Conservation (phyloP, 1,140 invertebrate genomes). For the Druon quercuslanigerum region DNA sequence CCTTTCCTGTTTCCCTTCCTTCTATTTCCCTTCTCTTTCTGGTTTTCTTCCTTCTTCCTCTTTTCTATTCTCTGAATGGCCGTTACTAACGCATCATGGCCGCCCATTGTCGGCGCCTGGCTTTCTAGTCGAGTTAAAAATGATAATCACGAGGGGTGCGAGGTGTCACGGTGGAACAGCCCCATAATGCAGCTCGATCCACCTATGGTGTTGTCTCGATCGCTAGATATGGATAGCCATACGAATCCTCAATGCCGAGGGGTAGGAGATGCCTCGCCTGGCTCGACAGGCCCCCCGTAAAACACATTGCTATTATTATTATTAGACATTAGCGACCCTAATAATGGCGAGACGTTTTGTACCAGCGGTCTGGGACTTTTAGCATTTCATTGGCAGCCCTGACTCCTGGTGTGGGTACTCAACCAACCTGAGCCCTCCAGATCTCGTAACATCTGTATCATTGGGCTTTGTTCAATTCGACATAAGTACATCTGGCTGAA, state of each 20-base stretch:
- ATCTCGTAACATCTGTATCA: slow-evolving; percentile 71
- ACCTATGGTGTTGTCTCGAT: slow-evolving; percentile 53
- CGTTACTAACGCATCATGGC: slow-evolving; percentile 70
- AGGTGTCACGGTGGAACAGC: slow-evolving; percentile 70
- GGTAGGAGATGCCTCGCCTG: slow-evolving; percentile 4
- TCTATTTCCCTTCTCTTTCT: slow-evolving; percentile 21
- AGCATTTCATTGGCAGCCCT: slow-evolving; percentile 22
- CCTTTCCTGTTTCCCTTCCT: not conserved
- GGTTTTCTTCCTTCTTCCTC: slow-evolving; percentile 51
- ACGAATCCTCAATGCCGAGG: not conserved
- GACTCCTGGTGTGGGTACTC: slow-evolving; percentile 29
- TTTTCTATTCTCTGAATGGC: slow-evolving; percentile 62
- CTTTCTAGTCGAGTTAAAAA: slow-evolving; percentile 66
- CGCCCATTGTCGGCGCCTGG: slow-evolving; percentile 65
- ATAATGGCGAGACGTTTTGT: slow-evolving; percentile 59
- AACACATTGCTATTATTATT: slow-evolving; percentile 54
- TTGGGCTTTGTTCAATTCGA: slow-evolving; percentile 60
- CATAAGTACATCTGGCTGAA: slow-evolving; percentile 62
- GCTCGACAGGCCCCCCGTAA: slow-evolving; percentile 38
- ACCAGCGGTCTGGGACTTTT: slow-evolving; percentile 38
- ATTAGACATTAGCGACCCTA: slow-evolving; percentile 70
- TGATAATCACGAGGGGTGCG: slow-evolving; percentile 70
- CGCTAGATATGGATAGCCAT: slow-evolving; percentile 16
- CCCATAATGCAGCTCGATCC: slow-evolving; percentile 57
- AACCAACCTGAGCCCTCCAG: slow-evolving; percentile 33